These are phyloP conservation scores for Meloe dianella DNA, from an alignment of 2,888 invertebrate genomes.

Conservation along the genomic window DNA sequence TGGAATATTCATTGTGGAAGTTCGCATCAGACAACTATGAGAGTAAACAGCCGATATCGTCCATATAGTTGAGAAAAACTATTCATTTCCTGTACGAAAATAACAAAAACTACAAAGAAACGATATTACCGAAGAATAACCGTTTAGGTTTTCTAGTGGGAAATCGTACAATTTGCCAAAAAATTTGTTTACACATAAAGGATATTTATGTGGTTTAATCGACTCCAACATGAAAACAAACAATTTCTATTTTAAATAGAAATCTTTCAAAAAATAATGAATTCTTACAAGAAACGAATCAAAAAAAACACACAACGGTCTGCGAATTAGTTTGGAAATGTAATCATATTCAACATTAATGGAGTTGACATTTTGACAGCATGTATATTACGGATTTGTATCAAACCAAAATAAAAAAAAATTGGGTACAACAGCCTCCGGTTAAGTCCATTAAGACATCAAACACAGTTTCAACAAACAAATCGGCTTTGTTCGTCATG, in stretches of 20 bases:
- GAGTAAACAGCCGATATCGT: too few relatives aligned
- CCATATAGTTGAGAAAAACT: background rate
- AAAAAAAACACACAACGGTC: too few relatives aligned
- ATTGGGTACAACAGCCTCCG: background rate
- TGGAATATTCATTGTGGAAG: background rate
- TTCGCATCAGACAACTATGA: too few relatives aligned
- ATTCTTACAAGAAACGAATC: too few relatives aligned
- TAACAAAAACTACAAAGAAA: background rate
- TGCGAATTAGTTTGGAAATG: too few relatives aligned
- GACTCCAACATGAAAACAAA: conserved; percentile 3
- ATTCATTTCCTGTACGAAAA: background rate
- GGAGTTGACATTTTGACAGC: background rate
- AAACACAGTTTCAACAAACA: background rate
- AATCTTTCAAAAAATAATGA: too few relatives aligned
- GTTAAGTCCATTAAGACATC: background rate
- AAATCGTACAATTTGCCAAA: background rate
- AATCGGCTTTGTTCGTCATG: background rate
- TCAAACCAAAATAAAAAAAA: too few relatives aligned
- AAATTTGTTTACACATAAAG: background rate
- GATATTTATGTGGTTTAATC: background rate
- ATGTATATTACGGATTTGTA: background rate
- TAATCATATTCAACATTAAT: background rate
- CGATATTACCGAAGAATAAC: background rate
- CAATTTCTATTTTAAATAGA: conserved; percentile 12
- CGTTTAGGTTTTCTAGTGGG: background rate